Evolutionary conservation across 2,888 invertebrate species (phyloP).

Genomic region (Notodonta ziczac): DNA sequence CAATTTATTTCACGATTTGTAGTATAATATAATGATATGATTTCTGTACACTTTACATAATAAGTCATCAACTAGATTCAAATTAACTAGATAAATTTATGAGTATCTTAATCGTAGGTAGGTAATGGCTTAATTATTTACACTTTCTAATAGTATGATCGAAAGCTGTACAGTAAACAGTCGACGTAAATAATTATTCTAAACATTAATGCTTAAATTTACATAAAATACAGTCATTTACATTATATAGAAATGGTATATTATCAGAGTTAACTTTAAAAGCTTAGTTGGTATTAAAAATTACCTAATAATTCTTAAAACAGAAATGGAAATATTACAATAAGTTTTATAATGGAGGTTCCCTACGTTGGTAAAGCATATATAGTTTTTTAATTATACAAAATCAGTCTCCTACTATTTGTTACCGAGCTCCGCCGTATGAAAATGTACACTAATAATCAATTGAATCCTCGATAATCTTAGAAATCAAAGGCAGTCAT

Average conservation of each 20-base stretch:
- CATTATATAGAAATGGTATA: slow-evolving; percentile 72
- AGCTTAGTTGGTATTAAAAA: slow-evolving; percentile 53
- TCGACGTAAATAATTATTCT: slow-evolving; percentile 63
- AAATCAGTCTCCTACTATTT: slow-evolving; percentile 84
- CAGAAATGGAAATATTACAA: slow-evolving; percentile 49
- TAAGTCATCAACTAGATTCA: slow-evolving; percentile 80
- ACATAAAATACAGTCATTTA: slow-evolving; percentile 77
- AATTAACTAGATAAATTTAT: slow-evolving; percentile 80
- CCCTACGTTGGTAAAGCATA: slow-evolving; percentile 74
- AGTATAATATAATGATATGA: slow-evolving; percentile 75
- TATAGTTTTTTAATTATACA: slow-evolving; percentile 74
- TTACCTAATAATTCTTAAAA: slow-evolving; percentile 50
- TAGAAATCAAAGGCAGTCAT: slow-evolving; percentile 59
- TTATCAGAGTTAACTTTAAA: slow-evolving; percentile 48
- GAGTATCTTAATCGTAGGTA: slow-evolving; percentile 78
- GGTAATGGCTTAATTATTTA: slow-evolving; percentile 80
- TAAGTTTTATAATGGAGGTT: slow-evolving; percentile 57
- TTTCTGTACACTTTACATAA: slow-evolving; percentile 83
- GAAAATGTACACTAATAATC: slow-evolving; percentile 53
- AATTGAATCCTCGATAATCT: slow-evolving; percentile 46
- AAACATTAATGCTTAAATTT: slow-evolving; percentile 61
- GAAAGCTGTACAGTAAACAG: slow-evolving; percentile 77
- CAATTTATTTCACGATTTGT: slow-evolving; percentile 83
- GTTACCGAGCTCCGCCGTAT: slow-evolving; percentile 68
- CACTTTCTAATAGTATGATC: slow-evolving; percentile 71